A percentile compares a stretch with the other conserved stretches of the same genome.
Evolutionary conservation across 2,113 vertebrate species (phyloP).

Genomic region (Apodemus sylvaticus): DNA sequence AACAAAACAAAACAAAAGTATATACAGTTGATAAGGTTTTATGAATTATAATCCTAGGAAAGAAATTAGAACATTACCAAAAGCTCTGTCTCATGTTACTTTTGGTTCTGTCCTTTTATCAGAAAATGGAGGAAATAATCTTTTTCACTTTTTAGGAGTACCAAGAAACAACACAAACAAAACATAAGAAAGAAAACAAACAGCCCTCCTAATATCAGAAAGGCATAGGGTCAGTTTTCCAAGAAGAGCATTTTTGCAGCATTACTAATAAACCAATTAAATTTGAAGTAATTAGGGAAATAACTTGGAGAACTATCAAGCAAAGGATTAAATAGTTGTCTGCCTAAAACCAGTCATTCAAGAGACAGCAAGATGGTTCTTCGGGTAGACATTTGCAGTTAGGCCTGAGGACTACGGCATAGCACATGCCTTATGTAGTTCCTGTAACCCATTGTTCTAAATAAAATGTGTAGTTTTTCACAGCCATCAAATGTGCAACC

Average conservation of each 20-base stretch:
- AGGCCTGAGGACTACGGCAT: neutral
- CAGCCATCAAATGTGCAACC: slow-evolving; percentile 14
- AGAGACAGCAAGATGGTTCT: neutral
- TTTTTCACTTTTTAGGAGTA: slow-evolving; percentile 45
- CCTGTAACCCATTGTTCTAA: neutral
- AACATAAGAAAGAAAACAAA: neutral
- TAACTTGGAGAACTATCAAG: slow-evolving; percentile 36
- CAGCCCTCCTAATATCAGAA: neutral
- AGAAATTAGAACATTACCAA: slow-evolving; percentile 31
- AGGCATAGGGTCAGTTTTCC: slow-evolving; percentile 16
- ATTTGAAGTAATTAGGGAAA: neutral
- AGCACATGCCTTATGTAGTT: neutral
- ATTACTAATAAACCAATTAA: slow-evolving; percentile 31
- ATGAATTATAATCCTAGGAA: neutral
- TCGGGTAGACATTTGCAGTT: neutral
- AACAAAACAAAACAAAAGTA: neutral
- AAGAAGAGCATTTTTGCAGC: slow-evolving; percentile 27
- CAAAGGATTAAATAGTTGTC: slow-evolving; percentile 35
- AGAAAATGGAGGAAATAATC: neutral
- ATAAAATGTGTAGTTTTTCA: slow-evolving; percentile 54
- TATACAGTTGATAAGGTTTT: slow-evolving; percentile 28
- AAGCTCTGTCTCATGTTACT: neutral
- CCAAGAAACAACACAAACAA: slow-evolving; percentile 1
- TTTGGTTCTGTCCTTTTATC: slow-evolving; percentile 43
- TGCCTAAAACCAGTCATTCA: slow-evolving; percentile 8